Evolutionary conservation across 2,113 vertebrate genomes (phyloP).

Genomic region (Callorhinus ursinus): DNA sequence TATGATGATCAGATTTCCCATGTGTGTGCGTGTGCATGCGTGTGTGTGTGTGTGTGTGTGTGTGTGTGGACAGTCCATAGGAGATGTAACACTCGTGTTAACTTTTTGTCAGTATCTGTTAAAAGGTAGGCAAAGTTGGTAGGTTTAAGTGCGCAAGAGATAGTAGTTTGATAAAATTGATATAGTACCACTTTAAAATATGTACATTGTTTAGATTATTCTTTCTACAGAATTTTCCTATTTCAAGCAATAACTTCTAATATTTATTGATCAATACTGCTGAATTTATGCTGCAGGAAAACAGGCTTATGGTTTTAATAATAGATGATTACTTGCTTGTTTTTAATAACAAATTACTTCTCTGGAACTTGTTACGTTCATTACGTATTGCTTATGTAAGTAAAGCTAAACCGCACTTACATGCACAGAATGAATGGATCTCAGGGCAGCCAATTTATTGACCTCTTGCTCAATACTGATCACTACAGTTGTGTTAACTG

Average conservation of each 20-base stretch:
- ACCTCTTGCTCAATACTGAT: conserved; percentile 24
- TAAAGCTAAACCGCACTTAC: background rate
- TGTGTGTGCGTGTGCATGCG: background rate
- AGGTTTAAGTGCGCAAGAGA: background rate
- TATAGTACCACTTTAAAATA: background rate
- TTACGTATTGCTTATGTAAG: background rate
- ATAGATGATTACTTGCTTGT: background rate
- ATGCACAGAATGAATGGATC: background rate
- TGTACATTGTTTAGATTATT: background rate
- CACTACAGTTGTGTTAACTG: background rate
- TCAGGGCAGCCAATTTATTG: background rate
- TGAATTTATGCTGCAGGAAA: conserved; percentile 9
- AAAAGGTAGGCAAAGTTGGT: background rate
- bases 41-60: background rate
- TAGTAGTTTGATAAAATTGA: background rate
- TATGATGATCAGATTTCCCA: background rate
- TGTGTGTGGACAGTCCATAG: background rate
- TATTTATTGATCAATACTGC: background rate
- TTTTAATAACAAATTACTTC: background rate
- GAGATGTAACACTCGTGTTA: background rate
- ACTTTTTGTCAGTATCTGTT: background rate
- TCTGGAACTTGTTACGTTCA: background rate
- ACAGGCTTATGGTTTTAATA: background rate
- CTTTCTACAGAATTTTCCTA: background rate
- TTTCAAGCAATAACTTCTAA: background rate